These are phyloP conservation scores for Temnothorax unifasciatus DNA, from an alignment of 2,888 invertebrate genomes.

Conservation along the genomic window DNA sequence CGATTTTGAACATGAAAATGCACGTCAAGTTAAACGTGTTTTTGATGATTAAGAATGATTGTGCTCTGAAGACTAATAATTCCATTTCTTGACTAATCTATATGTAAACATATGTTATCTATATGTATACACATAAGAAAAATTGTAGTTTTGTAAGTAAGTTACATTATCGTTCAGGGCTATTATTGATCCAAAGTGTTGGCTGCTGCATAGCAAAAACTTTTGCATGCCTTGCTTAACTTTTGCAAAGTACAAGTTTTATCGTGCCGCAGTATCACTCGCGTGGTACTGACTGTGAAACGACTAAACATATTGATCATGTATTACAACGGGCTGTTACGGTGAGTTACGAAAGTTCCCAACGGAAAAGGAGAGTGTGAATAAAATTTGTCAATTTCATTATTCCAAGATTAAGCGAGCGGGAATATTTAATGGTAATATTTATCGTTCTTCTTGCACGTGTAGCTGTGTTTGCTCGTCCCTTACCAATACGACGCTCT, in stretches of 20 bases:
- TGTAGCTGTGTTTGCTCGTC: not conserved
- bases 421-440: too few relatives aligned
- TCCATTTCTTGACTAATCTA: not conserved
- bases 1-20: constrained; percentile 3
- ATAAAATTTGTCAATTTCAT: not conserved
- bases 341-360: not conserved
- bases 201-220: constrained; percentile 12
- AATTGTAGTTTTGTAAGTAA: constrained; percentile 9
- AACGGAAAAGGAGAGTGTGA: not conserved
- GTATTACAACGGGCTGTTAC: not conserved
- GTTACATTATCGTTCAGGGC: not conserved
- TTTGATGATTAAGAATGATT: not conserved
- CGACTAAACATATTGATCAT: constrained; percentile 21
- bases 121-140: not conserved
- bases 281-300: constrained; percentile 1
- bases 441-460: constrained; percentile 8
- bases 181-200: constrained; percentile 28
- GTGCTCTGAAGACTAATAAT: not conserved
- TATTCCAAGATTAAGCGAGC: not conserved
- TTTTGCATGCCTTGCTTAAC: constrained; percentile 18
- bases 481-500: constrained; percentile 6
- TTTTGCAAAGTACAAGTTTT: constrained; percentile 25
- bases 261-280: constrained; percentile 27
- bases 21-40: not conserved
- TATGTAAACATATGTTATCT: not conserved